Evolutionary conservation across 2,888 invertebrate species (phyloP), one percentile per base, ranked within the genome.

Genomic region (Apoda limacodes): DNA sequence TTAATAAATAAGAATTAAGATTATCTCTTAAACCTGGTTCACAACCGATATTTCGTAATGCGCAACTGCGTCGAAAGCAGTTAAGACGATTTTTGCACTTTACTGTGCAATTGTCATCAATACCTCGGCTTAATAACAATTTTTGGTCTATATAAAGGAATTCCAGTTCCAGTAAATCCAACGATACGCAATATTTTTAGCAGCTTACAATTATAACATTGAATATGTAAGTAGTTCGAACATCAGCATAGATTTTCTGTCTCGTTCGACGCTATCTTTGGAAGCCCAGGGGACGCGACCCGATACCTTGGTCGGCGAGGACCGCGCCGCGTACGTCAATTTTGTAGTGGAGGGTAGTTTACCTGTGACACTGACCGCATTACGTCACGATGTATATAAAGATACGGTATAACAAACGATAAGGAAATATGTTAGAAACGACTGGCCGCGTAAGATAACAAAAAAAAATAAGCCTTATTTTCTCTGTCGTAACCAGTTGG

Each of bases 191-290:
- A 5, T 34, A 9, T 34, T 30, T 27, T 13, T 30, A 10, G 14
- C 22, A 3, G 23, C 19, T 2, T 32, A 29, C 13, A 23, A 26
- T 13, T 26, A 13, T 17, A n/a, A 2, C 3, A 14, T 37, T 13
- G 37, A 40, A 14, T 32, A 31, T 5, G 31, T 37, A 3, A 20
- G 30, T 1, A 37, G 37, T 25, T 10, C 22, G 6, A 15, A 22
- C 20, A 37, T 32, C 10, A 17, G 21, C 1, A 19, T 27, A 1
- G 32, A 40, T 19, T 32, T 26, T 12, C 19, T 34, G 7, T 30
- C 24, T 9, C 34, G 33, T 9, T 2, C 2, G 13, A 9, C 12
- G 22, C 20, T 2, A 5, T 6, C 3, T 9, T 27, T 24, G 12
- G 9, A n/a, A n/a, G 4, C 4, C n/a, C n/a, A 4, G 22, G 10